Base-by-base conservation (phyloP, 1,140 invertebrate genomes). In the Drosophila sechellia region DNA sequence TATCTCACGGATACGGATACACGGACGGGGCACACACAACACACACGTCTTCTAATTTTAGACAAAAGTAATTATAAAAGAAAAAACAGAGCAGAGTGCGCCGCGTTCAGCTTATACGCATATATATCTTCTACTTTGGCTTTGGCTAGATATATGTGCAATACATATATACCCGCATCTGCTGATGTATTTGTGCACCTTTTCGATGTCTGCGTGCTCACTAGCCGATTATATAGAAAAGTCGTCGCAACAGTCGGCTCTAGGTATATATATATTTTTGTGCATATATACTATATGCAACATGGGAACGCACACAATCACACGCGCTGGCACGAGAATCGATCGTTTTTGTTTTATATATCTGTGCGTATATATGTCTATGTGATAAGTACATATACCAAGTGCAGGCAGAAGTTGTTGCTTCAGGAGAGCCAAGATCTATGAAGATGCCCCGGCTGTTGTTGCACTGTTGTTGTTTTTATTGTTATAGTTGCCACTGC, bases 41-140 rank as follows among this genome's bases (percentile, higher is more conserved):
- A 91, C 85, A 90, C 90, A 91, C 90, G 89, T 91, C 83, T 91
- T 91, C 90, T 91, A 91, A 91, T 91, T 91, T 91, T 91, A 91
- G 90, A 91, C 90, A 91, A 91, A 89, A 89, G 90, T 91, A 91
- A 91, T 91, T 91, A 91, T 90, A 91, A 90, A 90, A 79, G 70
- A 86, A 86, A 85, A 89, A 89, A 89, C 80, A 81, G 83, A 89
- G 84, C 84, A 84, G 84, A 89, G 84, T 89, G 85, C 84, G 84
- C 84, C 76, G 79, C 84, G 84, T 77, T 85, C 77, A 84, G 79
- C 81, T 79, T 80, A 84, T 83, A 84, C 80, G 79, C 73, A 84
- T 89, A 89, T 87, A 87, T 87, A 86, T 86, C 76, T 79, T 87
- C 59, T 78, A 81, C 76, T 83, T 87, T 59, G 73, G 77, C 81